Evolutionary conservation across 2,797 vertebrate genomes (phyloP).

Genomic region (Lates japonicus): DNA sequence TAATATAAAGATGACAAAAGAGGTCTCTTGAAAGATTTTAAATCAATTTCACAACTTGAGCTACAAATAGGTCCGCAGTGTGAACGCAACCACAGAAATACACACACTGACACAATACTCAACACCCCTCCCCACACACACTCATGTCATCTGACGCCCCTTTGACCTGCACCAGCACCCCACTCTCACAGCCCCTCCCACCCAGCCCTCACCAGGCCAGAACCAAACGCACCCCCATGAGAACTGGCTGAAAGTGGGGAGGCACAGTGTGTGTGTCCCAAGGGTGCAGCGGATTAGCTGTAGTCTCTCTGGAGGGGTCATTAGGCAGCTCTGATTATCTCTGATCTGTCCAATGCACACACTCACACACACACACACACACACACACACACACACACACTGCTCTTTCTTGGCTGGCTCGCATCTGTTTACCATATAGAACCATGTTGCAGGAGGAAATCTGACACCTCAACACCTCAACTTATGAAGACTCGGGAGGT

Average conservation of each 20-base stretch:
- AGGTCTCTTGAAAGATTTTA: constrained; percentile 5
- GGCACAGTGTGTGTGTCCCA: constrained; percentile 47
- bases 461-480: constrained; percentile 59
- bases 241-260: constrained; percentile 7
- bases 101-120: not conserved
- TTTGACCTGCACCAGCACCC: constrained; percentile 27
- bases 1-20: too few species aligned
- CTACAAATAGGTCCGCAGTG: not conserved
- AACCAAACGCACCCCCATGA: constrained; percentile 47
- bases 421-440: constrained; percentile 56
- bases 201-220: constrained; percentile 13
- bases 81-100: not conserved
- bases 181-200: constrained; percentile 26
- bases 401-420: constrained; percentile 35
- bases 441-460: constrained; percentile 58
- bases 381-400: constrained; percentile 33
- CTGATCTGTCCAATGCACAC: constrained; percentile 28
- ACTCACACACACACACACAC: constrained; percentile 37
- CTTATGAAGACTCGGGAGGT: constrained; percentile 15
- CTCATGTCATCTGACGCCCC: constrained; percentile 8
- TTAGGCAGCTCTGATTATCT: constrained; percentile 82
- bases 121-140: not conserved
- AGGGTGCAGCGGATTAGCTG: constrained; percentile 76
- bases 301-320: constrained; percentile 85
- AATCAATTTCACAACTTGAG: constrained; percentile 21